Percentiles rank a stretch among this genome's conserved stretches.
Conservation (phyloP, 2,797 vertebrate genomes). For the Smutsia temminckii region DNA sequence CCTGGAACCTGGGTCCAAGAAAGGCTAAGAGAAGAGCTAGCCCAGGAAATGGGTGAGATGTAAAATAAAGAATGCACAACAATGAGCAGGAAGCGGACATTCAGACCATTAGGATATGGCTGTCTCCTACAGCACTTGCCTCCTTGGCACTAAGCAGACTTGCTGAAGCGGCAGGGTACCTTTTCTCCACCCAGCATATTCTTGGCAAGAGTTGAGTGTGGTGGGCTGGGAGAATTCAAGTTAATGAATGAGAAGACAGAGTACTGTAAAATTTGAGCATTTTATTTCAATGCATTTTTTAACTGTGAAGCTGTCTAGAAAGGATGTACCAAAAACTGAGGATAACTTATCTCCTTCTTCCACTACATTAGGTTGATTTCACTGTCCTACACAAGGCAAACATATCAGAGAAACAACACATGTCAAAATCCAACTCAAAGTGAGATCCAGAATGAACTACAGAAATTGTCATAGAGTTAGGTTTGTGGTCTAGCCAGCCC, state of each 20-base stretch:
- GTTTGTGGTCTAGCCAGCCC: not conserved
- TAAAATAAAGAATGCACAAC: not conserved
- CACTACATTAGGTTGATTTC: not conserved
- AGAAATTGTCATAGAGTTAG: not conserved
- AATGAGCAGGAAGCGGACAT: no score
- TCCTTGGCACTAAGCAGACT: not conserved
- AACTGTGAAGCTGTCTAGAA: not conserved
- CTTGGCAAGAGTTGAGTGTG: not conserved
- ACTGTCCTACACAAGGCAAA: not conserved
- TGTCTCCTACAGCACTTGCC: not conserved
- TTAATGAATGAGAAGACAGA: not conserved
- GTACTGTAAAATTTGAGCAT: not conserved
- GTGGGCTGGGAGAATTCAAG: not conserved
- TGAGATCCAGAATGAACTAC: not conserved
- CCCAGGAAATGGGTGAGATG: not conserved
- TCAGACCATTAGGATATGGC: rapidly evolving
- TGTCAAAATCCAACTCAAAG: not conserved
- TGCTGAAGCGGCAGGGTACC: not conserved
- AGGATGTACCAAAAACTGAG: not conserved
- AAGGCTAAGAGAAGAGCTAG: not conserved
- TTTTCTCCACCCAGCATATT: not conserved
- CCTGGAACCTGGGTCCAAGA: not conserved
- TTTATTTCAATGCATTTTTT: constrained; percentile 8
- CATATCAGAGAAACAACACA: not conserved
- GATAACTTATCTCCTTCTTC: not conserved